Evolutionary conservation across 1,140 invertebrate genomes (phyloP).

Genomic region (Diabrotica undecimpunctata): DNA sequence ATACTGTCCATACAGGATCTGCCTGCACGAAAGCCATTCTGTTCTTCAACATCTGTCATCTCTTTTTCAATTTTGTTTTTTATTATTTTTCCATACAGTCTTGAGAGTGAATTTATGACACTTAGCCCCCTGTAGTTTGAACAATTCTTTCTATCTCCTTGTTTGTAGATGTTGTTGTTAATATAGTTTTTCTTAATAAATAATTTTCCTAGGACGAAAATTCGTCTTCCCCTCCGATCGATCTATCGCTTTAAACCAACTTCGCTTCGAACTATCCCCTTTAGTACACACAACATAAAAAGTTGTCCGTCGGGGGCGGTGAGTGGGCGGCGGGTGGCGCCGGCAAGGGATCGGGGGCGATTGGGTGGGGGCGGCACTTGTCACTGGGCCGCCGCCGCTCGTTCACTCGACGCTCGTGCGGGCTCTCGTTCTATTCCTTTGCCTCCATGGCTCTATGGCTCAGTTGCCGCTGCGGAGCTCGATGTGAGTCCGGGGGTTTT

Average conservation of each 20-base stretch:
- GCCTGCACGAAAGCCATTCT: too few species aligned
- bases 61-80: too few species aligned
- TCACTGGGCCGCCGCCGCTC: constrained; percentile 38
- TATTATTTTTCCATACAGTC: too few species aligned
- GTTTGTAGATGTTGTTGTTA: too few species aligned
- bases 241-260: constrained; percentile 5
- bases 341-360: neutral
- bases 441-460: neutral
- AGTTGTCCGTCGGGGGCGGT: constrained; percentile 42
- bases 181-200: too few species aligned
- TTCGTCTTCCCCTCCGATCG: too few species aligned
- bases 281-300: constrained; percentile 46
- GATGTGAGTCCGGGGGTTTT: neutral
- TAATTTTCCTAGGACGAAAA: too few species aligned
- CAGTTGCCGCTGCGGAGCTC: neutral
- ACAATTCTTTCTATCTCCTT: too few species aligned
- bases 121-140: too few species aligned
- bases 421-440: neutral
- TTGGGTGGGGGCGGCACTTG: constrained; percentile 38
- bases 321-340: constrained; percentile 12
- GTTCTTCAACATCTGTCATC: too few species aligned
- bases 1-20: too few species aligned
- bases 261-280: constrained; percentile 32
- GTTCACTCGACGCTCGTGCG: constrained; percentile 3
- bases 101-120: too few species aligned